Evolutionary conservation across 2,797 vertebrate genomes (phyloP).

Genomic region (Enteromius trimaculatus): DNA sequence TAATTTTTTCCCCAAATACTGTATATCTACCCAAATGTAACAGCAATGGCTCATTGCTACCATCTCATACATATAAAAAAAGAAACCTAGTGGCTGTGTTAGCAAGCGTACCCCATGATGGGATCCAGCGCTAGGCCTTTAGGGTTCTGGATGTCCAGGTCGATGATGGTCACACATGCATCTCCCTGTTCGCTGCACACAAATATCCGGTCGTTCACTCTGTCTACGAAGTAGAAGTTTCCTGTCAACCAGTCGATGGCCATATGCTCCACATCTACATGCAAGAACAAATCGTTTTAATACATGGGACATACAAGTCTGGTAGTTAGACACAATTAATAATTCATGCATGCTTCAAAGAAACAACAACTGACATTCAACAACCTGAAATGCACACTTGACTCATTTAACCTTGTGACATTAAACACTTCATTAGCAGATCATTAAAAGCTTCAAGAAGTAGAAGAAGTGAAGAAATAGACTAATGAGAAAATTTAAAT

Average conservation of each 20-base stretch:
- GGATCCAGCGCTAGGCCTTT: slow-evolving; percentile 84
- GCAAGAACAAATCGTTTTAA: slow-evolving; percentile 23
- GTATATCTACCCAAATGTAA: neutral
- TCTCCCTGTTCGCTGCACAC: slow-evolving; percentile 79
- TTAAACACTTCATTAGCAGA: slow-evolving; percentile 44
- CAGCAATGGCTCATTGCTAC: neutral
- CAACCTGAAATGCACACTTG: slow-evolving; percentile 34
- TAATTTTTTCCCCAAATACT: neutral
- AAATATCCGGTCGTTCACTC: slow-evolving; percentile 81
- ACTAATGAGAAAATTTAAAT: slow-evolving; percentile 30
- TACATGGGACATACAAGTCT: slow-evolving; percentile 2
- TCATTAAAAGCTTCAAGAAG: slow-evolving; percentile 44
- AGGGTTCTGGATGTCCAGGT: slow-evolving; percentile 83
- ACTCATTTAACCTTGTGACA: slow-evolving; percentile 36
- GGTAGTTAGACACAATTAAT: slow-evolving; percentile 33
- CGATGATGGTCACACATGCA: slow-evolving; percentile 81
- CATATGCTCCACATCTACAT: slow-evolving; percentile 84
- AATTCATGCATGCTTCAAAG: slow-evolving; percentile 49
- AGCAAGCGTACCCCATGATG: slow-evolving; percentile 77
- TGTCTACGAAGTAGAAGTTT: slow-evolving; percentile 86
- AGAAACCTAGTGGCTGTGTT: neutral
- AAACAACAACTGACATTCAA: slow-evolving; percentile 36
- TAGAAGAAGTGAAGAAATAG: neutral
- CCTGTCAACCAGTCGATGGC: slow-evolving; percentile 86
- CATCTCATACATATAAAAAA: neutral